Evolutionary conservation across 2,888 invertebrate species (phyloP), one percentile per base, ranked within the genome.

Genomic region (Labia minor): DNA sequence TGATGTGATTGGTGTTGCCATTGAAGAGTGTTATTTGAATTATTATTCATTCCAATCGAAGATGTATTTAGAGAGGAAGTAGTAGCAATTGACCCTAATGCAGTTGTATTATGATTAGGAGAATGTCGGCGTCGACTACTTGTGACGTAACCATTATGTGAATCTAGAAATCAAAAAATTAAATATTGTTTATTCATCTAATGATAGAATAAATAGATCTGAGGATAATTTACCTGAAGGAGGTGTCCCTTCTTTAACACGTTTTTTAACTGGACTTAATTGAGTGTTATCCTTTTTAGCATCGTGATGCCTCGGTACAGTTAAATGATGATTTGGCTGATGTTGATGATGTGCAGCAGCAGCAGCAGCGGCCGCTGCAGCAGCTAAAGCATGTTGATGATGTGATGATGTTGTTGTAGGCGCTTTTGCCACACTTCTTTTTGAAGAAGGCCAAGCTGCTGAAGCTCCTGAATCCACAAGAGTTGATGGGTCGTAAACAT

Each of bases 211-310:
- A n/a, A n/a, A n/a, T n/a, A n/a, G n/a, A n/a, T n/a, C n/a, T n/a
- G n/a, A n/a, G n/a, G n/a, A n/a, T n/a, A 49, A 37, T 66, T 63
- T 67, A 73, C 78, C 79, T 71, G 77, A 79, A 1, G 92, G 95
- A 20, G 95, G 95, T 20, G 95, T 92, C 74, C 92, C 94, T 76
- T 96, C 96, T 78, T 96, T 96, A 62, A 96, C 95, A 18, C 96
- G 85, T 77, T 97, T 97, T 82, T 97, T 97, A 21, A 96, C 95
- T 1, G 97, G 97, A 73, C 95, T 95, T 73, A 96, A 80, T 76
- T 95, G 95, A 67, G 89, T 88, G 75, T 89, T 89, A 77, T 93
- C 92, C 77, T 92, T 92, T 68, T 76, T 75, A 64, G 73, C 72
- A 62, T 74, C 74, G 64, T 71, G 65, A 65, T 82, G 81, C 69